Evolutionary conservation across 37 sponge, comb jelly and placozoan genomes (phyloP).

Genomic region (Ianthella basta): DNA sequence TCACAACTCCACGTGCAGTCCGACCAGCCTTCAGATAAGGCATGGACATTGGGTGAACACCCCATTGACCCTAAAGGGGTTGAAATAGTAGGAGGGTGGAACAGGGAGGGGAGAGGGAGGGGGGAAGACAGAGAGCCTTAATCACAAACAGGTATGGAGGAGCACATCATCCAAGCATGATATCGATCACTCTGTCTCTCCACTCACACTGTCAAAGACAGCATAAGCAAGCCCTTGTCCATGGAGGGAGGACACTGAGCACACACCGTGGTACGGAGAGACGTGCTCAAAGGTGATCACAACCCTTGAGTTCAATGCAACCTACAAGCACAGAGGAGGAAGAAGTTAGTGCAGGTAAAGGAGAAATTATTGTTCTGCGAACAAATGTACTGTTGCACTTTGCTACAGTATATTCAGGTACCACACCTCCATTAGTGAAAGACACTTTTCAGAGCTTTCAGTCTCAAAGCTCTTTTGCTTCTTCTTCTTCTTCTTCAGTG

Average conservation of each 20-base stretch:
- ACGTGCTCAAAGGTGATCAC: constrained; percentile 44
- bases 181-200: not conserved
- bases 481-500: not conserved
- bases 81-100: not conserved
- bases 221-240: constrained; percentile 53
- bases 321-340: not conserved
- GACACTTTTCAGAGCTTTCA: no score
- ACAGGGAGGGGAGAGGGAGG: not conserved
- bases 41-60: constrained; percentile 18
- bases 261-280: constrained; percentile 43
- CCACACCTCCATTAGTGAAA: not conserved
- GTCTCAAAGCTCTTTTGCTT: not conserved
- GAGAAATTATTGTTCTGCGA: not conserved
- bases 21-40: constrained; percentile 39
- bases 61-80: constrained; percentile 53
- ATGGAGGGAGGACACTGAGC: constrained; percentile 19
- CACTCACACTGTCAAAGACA: constrained; percentile 54
- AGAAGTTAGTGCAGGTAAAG: not conserved
- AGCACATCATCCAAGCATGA: no score
- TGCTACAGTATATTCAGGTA: no score
- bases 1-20: constrained; percentile 12
- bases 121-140: no score
- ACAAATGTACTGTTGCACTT: no score
- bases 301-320: not conserved
- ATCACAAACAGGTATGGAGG: no score